Evolutionary conservation across 2,888 invertebrate genomes (phyloP).

Genomic region (Disparrhopalites patrizii): DNA sequence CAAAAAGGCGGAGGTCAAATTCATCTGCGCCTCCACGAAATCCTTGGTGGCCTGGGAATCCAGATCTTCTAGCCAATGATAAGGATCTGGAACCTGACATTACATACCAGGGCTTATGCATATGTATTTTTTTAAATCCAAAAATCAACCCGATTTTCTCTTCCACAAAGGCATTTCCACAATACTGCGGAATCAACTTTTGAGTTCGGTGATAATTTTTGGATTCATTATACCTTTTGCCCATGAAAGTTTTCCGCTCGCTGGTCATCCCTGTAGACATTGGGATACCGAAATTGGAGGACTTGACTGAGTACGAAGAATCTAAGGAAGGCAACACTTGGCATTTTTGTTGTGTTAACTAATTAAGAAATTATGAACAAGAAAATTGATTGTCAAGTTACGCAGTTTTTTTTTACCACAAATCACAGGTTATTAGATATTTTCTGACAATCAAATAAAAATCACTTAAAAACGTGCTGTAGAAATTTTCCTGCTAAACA

Average conservation of each 20-base stretch:
- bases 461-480: no score
- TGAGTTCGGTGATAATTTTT: no score
- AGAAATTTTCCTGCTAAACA: no score
- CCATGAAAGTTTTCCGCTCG: conserved; percentile 79
- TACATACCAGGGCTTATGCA: neutral
- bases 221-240: conserved; percentile 62
- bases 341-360: no score
- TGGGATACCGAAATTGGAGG: conserved; percentile 62
- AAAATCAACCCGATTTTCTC: no score
- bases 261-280: conserved; percentile 69
- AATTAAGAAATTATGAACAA: no score
- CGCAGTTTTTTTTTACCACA: no score
- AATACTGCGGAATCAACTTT: neutral
- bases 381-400: no score
- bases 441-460: no score
- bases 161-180: neutral
- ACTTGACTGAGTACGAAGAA: neutral
- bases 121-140: no score
- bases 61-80: conserved; percentile 44
- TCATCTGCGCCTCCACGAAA: conserved; percentile 41
- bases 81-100: conserved; percentile 34
- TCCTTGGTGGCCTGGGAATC: conserved; percentile 36
- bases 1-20: conserved; percentile 35
- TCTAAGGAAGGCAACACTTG: no score
- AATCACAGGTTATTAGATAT: no score